These are phyloP conservation scores for Mythimna pallens DNA, from an alignment of 2,888 invertebrate genomes.

Conservation along the genomic window DNA sequence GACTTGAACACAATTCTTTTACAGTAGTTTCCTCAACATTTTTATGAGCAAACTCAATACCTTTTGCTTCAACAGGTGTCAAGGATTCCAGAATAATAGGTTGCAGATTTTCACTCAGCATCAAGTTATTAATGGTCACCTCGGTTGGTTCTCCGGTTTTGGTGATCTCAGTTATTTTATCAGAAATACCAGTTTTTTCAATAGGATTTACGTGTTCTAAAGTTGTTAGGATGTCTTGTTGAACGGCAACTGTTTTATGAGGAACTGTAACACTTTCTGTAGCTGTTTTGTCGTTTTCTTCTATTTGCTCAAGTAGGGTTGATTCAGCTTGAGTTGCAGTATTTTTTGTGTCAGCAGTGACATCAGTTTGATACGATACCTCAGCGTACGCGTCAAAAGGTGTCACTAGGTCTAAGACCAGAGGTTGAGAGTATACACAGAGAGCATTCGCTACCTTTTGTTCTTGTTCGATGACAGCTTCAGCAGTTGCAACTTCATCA, in stretches of 20 bases:
- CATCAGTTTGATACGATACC: background rate
- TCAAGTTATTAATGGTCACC: no score
- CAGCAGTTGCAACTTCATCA: background rate
- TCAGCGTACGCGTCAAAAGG: background rate
- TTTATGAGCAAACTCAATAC: no score
- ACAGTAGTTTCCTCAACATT: no score
- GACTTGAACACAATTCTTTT: background rate
- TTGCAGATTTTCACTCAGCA: no score
- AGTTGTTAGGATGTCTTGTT: background rate
- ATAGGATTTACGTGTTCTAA: constrained; percentile 4
- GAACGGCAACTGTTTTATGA: background rate
- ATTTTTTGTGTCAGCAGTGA: background rate
- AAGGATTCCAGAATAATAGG: no score
- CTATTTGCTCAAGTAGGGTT: background rate
- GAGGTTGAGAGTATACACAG: background rate
- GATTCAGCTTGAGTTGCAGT: background rate
- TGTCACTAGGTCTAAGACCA: background rate
- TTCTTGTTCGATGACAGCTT: background rate
- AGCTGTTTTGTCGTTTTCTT: background rate
- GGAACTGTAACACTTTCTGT: background rate
- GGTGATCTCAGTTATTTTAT: background rate
- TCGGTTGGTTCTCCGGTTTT: background rate
- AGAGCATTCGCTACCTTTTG: background rate
- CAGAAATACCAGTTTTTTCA: background rate
- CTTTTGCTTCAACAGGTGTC: no score